Conservation (phyloP, 2,113 vertebrate species). For the Semicossyphus pulcher region DNA sequence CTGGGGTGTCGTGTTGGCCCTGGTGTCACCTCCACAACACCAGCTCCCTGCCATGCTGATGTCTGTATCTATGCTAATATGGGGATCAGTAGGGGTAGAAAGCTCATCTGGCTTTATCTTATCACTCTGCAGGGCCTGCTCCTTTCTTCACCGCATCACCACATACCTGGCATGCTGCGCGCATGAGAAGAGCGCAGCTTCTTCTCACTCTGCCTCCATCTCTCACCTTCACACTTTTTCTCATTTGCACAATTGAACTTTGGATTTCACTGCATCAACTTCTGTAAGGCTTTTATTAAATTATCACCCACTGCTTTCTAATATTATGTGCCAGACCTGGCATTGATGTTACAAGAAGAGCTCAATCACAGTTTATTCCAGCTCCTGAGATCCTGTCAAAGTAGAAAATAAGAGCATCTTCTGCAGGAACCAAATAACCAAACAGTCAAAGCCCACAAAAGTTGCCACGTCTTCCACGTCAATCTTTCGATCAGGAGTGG, state of each 20-base stretch:
- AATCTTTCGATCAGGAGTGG: constrained; percentile 51
- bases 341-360: constrained; percentile 11
- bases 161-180: constrained; percentile 60
- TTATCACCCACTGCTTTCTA: constrained; percentile 23
- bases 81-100: constrained; percentile 66
- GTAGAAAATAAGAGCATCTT: constrained; percentile 1
- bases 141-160: constrained; percentile 50
- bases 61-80: constrained; percentile 85
- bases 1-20: constrained; percentile 50
- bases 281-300: constrained; percentile 39
- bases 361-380: constrained; percentile 23
- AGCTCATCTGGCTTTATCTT: constrained; percentile 82
- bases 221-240: constrained; percentile 37
- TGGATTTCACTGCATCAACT: constrained; percentile 21
- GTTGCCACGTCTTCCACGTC: constrained; percentile 20
- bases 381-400: background rate
- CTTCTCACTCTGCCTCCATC: constrained; percentile 27
- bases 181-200: constrained; percentile 54
- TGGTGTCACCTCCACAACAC: constrained; percentile 69
- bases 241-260: constrained; percentile 35
- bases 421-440: background rate
- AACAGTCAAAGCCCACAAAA: constrained; percentile 36
- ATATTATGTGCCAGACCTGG: constrained; percentile 14
- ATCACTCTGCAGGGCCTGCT: constrained; percentile 61
- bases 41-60: constrained; percentile 68